Base-by-base conservation (phyloP, 2,888 invertebrate species). In the Idaea biselata region DNA sequence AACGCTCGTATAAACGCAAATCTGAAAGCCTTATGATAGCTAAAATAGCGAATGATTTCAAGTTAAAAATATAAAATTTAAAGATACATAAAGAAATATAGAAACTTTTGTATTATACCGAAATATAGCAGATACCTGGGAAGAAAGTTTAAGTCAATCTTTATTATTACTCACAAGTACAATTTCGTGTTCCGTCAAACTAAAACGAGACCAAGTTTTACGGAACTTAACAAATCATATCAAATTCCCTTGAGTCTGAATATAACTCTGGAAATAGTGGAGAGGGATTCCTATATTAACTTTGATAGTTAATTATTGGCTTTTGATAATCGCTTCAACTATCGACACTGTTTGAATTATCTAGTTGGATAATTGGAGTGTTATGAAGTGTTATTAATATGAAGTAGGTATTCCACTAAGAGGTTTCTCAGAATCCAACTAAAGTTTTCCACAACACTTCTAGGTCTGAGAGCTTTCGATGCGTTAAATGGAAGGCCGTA, bases 271-370 rank as follows among this genome's bases (percentile, higher is more conserved):
- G 83, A 62, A 65, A 61, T 60, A 55, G 60, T 54, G 1, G 62
- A 57, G 18, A 44, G 58, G 31, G 67, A 68, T 65, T 83, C 82
- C 89, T 83, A 89, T 91, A 88, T 91, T 88, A 91, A 87, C 80
- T 89, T 89, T 89, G 89, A 89, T 90, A 88, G 90, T 90, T 89
- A 89, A 90, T 91, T 91, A 91, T 91, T 88, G 87, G 86, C 86
- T 87, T 84, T 89, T 80, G 85, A 86, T 81, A 81, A 84, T 84
- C 73, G 81, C 78, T 44, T 44, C 44, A 87, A 84, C 86, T 81
- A 81, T 81, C 83, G 80, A 83, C 83, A 83, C 77, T 80, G 80
- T 84, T 81, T 84, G 87, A 80, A 74, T 78, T 80, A 75, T 83
- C 76, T 83, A 79, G 75, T 67, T 55, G 60, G 60, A 64, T 57